Evolutionary conservation across 1,140 invertebrate genomes (phyloP).

Genomic region (Magallana gigas): DNA sequence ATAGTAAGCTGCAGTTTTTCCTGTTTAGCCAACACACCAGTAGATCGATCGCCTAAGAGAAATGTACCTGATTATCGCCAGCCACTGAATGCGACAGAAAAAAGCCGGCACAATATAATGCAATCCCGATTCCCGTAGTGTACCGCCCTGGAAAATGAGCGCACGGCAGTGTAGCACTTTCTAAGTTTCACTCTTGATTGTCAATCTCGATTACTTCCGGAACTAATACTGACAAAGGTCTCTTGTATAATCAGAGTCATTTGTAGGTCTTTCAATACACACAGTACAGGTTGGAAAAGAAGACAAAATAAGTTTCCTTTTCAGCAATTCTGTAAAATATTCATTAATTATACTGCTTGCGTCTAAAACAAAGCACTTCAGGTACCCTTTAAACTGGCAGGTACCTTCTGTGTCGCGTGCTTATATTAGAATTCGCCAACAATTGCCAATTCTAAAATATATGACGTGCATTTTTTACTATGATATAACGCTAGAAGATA

Average conservation of each 20-base stretch:
- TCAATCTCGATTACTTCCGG: not conserved
- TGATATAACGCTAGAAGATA: not conserved
- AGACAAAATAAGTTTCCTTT: not conserved
- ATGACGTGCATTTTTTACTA: constrained; percentile 8
- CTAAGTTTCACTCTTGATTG: not conserved
- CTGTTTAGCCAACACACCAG: not conserved
- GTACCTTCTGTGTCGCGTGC: not conserved
- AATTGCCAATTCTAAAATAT: constrained; percentile 6
- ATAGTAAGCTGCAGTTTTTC: not conserved
- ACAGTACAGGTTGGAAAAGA: not conserved
- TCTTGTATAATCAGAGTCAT: not conserved
- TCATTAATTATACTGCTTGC: not conserved
- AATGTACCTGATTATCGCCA: not conserved
- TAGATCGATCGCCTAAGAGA: not conserved
- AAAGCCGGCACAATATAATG: not conserved
- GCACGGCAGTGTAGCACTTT: not conserved
- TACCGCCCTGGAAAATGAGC: not conserved
- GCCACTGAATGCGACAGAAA: not conserved
- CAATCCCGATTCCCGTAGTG: not conserved
- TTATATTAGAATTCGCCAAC: not conserved
- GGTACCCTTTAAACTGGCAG: not conserved
- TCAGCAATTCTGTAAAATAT: not conserved
- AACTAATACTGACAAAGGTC: not conserved
- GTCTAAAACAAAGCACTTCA: not conserved
- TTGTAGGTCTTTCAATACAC: not conserved